phyloP scores from a whole-genome alignment of 2,888 invertebrate species.

The Platycnemis pennipes region DNA sequence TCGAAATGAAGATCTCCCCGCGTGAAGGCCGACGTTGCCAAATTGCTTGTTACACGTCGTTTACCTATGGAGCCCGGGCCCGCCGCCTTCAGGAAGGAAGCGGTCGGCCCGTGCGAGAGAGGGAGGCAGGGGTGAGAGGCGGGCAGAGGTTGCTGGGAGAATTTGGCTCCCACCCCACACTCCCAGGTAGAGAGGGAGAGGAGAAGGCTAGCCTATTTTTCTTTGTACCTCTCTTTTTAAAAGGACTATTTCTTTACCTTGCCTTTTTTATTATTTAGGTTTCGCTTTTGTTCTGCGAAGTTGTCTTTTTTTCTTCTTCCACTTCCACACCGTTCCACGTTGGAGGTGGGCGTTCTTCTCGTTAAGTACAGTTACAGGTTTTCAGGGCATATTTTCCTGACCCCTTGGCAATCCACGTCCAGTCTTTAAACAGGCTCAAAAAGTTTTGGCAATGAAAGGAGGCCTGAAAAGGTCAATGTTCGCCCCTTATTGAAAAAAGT shows the following conservation, averaged over 20 bases:
- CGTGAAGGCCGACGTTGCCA: conserved; percentile 57
- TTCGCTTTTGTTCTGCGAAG: not conserved
- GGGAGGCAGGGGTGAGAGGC: not conserved
- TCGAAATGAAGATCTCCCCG: conserved; percentile 64
- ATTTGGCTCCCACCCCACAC: not conserved
- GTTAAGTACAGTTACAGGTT: not conserved
- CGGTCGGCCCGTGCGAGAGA: conserved; percentile 20
- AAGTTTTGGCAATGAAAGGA: not conserved
- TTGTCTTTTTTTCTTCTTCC: conserved; percentile 33
- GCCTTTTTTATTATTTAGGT: conserved; percentile 29
- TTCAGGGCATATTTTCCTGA: not conserved
- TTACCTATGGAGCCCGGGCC: conserved; percentile 52
- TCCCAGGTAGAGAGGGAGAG: not conserved
- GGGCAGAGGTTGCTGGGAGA: not conserved
- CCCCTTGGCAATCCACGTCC: not conserved
- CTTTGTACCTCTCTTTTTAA: not conserved
- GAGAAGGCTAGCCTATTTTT: not conserved
- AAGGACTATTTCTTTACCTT: not conserved
- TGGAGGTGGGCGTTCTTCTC: conserved; percentile 19
- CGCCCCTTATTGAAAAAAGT: not conserved
- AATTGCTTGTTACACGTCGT: conserved; percentile 62
- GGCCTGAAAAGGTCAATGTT: not conserved
- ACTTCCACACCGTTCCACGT: not conserved
- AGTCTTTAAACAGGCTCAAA: not conserved
- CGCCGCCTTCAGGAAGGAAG: not conserved